A percentile compares a stretch with the other conserved stretches of the same genome.
These are phyloP conservation scores for Notolabrus celidotus DNA, from an alignment of 2,797 vertebrate species.

Conservation along the genomic window DNA sequence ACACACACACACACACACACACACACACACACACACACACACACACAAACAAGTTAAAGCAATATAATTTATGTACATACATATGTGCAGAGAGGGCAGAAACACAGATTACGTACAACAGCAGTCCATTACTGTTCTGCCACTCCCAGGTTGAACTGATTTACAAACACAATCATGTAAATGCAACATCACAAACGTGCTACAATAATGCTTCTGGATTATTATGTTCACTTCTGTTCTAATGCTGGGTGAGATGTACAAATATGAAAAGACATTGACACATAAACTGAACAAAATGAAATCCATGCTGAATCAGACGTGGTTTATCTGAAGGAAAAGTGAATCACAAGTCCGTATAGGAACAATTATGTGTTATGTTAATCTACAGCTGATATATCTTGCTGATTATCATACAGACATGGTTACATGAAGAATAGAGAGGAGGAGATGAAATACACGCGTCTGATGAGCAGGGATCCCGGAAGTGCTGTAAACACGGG, in stretches of 20 bases:
- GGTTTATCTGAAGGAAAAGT: too few species aligned
- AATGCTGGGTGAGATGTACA: not conserved
- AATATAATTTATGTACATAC: conserved; percentile 39
- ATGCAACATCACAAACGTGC: conserved; percentile 10
- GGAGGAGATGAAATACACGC: too few species aligned
- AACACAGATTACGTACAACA: conserved; percentile 41
- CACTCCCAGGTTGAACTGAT: conserved; percentile 39
- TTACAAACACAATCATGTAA: conserved; percentile 25
- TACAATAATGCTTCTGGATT: not conserved
- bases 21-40: conserved; percentile 9
- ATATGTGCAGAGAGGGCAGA: conserved; percentile 28
- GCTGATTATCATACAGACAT: too few species aligned
- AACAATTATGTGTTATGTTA: too few species aligned
- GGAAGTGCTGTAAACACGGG: too few species aligned
- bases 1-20: conserved; percentile 3
- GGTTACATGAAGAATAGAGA: too few species aligned
- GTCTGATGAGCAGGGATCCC: too few species aligned
- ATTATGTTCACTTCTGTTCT: not conserved
- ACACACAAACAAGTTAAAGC: not conserved
- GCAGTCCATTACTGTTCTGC: conserved; percentile 41
- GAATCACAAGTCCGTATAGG: too few species aligned
- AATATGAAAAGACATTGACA: too few species aligned
- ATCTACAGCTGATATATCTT: too few species aligned
- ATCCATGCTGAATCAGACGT: too few species aligned
- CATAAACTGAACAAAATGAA: too few species aligned